phyloP scores from a whole-genome alignment of 1,140 invertebrate species.

The Latrodectus geometricus region DNA sequence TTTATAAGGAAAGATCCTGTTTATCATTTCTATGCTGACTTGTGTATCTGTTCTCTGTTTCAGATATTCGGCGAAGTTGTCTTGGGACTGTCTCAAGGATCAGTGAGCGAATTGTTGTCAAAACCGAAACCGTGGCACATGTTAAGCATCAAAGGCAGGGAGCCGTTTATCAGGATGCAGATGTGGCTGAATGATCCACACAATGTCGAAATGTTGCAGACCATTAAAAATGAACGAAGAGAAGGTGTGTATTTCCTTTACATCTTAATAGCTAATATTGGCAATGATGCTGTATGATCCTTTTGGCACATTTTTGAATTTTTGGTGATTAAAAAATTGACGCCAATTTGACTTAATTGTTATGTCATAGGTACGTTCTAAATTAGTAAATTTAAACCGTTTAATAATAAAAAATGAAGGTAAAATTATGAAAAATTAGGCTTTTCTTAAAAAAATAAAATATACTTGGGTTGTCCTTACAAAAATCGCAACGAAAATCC shows the following conservation, averaged over 20 bases:
- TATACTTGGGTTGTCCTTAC: too few relatives aligned
- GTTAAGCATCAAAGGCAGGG: conserved; percentile 96
- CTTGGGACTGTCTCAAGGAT: conserved; percentile 94
- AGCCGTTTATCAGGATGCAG: conserved; percentile 98
- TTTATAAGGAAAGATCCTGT: too few relatives aligned
- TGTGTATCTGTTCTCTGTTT: conserved; percentile 53
- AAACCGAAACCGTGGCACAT: conserved; percentile 99
- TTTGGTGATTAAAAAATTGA: too few relatives aligned
- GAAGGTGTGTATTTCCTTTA: conserved; percentile 71
- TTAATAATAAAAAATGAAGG: too few relatives aligned
- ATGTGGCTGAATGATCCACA: conserved; percentile 94
- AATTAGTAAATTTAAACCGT: too few relatives aligned
- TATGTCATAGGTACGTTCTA: too few relatives aligned
- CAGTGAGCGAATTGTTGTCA: conserved; percentile 94
- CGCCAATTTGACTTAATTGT: too few relatives aligned
- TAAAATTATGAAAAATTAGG: too few relatives aligned
- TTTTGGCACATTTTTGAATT: neutral
- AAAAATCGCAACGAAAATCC: too few relatives aligned
- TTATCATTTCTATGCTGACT: too few relatives aligned
- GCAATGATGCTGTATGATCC: too few relatives aligned
- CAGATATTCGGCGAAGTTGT: conserved; percentile 96
- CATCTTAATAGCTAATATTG: neutral
- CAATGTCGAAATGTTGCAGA: conserved; percentile 87
- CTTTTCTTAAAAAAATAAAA: too few relatives aligned
- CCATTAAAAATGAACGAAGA: conserved; percentile 88